Base-by-base conservation (phyloP, 2,888 invertebrate genomes). In the Mactromeris polynyma region DNA sequence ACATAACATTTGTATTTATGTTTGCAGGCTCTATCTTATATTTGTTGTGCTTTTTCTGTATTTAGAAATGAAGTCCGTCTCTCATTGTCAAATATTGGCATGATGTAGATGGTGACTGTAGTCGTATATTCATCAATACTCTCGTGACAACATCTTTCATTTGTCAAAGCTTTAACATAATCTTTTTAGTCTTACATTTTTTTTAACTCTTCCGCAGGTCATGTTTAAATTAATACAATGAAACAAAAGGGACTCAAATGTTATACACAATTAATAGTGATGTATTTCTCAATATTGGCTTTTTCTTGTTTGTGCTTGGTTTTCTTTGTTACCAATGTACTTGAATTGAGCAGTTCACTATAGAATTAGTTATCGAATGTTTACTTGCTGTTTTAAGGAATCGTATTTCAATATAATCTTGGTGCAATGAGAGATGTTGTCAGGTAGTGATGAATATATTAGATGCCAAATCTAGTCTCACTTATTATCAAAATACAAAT, bases 391-490 rank as follows among this genome's bases (percentile, higher is more conserved):
- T n/a, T n/a, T n/a, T n/a, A n/a, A n/a, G n/a, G n/a, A n/a, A n/a
- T n/a, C n/a, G n/a, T 2, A 17, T 1, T 51, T 51, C n/a, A 58
- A 9, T n/a, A 58, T n/a, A 58, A 3, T 21, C n/a, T n/a, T 58
- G n/a, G 58, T 21, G 7, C 2, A 58, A 58, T 73, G 73, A 73
- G 36, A 73, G 31, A 73, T 73, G 31, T 73, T 73, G 73, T 33
- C 33, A 36, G 31, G 0, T 73, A 26, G 6, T 33, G 31, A 73
- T 73, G 36, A 33, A 73, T 36, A 36, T 73, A 19, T 36, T 36
- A 73, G 36, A 14, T 73, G 73, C 73, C 73, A 73, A 73, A 73
- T 73, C 73, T 73, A 73, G 73, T 73, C 73, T 73, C 36, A 73
- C 17, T 33, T 36, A 73, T 36, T 33, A 73, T 73, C 73, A 73